A percentile compares a stretch with the other conserved stretches of the same genome.
Conservation (phyloP, 2,888 invertebrate species). For the Phengaris arion region DNA sequence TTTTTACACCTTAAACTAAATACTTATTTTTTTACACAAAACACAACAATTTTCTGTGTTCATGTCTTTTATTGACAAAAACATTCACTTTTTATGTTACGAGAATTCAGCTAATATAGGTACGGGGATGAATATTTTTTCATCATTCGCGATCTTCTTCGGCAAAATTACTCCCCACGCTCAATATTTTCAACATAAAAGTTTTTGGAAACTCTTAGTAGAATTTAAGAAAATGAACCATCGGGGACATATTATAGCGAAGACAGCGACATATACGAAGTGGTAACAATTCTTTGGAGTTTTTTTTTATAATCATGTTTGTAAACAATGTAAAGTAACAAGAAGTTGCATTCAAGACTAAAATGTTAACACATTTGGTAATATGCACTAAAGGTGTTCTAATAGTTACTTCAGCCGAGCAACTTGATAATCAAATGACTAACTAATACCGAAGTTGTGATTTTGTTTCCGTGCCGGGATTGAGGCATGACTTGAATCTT, state of each 20-base stretch:
- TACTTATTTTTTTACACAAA: neutral
- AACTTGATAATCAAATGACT: conserved; percentile 39
- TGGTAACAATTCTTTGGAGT: conserved; percentile 16
- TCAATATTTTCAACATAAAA: conserved; percentile 29
- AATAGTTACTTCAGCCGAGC: conserved; percentile 31
- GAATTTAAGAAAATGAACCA: conserved; percentile 26
- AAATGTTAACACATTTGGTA: neutral
- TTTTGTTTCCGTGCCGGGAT: conserved; percentile 35
- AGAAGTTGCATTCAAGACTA: neutral
- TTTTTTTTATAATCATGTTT: neutral
- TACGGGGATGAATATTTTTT: conserved; percentile 21
- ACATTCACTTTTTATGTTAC: neutral
- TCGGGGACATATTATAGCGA: conserved; percentile 20
- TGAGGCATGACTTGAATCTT: conserved; percentile 34
- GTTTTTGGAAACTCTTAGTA: conserved; percentile 27
- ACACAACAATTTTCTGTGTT: neutral
- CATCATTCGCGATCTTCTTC: conserved; percentile 14
- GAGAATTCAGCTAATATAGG: conserved; percentile 1
- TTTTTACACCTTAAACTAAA: neutral
- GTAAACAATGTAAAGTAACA: neutral
- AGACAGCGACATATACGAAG: conserved; percentile 9
- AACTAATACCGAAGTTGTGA: conserved; percentile 40
- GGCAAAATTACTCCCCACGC: conserved; percentile 24
- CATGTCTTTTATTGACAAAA: neutral
- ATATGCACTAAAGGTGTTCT: conserved; percentile 36